Evolutionary conservation across 2,888 invertebrate species (phyloP).

Genomic region (Spilarctia lutea): DNA sequence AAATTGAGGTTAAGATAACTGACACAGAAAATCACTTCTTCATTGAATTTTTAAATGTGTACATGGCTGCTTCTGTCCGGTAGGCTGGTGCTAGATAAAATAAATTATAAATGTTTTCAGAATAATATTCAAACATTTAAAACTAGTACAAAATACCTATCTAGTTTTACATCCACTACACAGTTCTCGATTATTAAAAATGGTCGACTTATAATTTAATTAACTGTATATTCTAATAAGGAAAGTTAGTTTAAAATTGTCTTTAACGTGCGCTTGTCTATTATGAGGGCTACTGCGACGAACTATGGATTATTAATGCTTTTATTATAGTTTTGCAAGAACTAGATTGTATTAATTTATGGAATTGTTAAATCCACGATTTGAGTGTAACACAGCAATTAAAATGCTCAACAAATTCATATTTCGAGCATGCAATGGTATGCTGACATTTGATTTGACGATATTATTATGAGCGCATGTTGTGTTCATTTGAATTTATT

Average conservation of each 20-base stretch:
- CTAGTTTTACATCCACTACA: slow-evolving; percentile 13
- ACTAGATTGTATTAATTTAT: slow-evolving; percentile 46
- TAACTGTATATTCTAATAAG: slow-evolving; percentile 52
- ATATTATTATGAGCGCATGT: not conserved
- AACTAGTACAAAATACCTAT: not conserved
- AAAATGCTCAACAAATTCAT: slow-evolving; percentile 5
- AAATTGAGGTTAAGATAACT: too few species aligned
- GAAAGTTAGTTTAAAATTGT: slow-evolving; percentile 64
- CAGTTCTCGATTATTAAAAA: slow-evolving; percentile 33
- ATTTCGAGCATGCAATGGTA: not conserved
- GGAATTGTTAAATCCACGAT: slow-evolving; percentile 22
- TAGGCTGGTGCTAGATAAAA: not conserved
- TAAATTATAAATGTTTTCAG: not conserved
- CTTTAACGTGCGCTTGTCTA: slow-evolving; percentile 45
- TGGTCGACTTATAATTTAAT: slow-evolving; percentile 48
- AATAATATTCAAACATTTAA: not conserved
- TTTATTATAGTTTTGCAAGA: slow-evolving; percentile 47
- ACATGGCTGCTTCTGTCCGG: too few species aligned
- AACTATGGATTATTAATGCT: slow-evolving; percentile 38
- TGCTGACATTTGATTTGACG: not conserved
- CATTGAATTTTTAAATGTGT: too few species aligned
- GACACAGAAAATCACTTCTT: too few species aligned
- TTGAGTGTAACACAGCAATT: slow-evolving; percentile 17
- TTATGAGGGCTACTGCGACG: slow-evolving; percentile 41
- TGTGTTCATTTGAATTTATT: not conserved